phyloP scores from a whole-genome alignment of 1,140 invertebrate genomes.

The Drosophila quadrilineata region DNA sequence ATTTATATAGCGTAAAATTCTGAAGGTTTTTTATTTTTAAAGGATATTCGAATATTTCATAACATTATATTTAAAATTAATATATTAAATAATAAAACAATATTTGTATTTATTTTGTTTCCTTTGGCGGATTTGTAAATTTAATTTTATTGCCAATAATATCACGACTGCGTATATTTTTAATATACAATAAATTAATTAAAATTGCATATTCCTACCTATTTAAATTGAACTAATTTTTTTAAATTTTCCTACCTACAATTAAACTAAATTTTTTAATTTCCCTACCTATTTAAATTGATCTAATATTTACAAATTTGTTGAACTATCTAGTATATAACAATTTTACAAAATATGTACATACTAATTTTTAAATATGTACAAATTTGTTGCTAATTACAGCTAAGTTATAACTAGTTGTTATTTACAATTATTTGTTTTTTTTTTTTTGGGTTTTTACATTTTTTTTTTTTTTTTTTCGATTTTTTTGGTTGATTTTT shows the following conservation, averaged over 20 bases:
- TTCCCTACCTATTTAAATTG: constrained; percentile 16
- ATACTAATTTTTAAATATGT: background rate
- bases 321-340: constrained; percentile 23
- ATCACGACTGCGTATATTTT: constrained; percentile 64
- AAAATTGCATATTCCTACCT: constrained; percentile 1
- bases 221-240: constrained; percentile 11
- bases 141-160: constrained; percentile 60
- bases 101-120: background rate
- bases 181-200: constrained; percentile 38
- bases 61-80: background rate
- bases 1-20: too few species aligned
- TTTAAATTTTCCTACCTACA: constrained; percentile 22
- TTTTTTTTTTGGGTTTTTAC: constrained; percentile 16
- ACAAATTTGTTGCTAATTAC: too few species aligned
- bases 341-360: constrained; percentile 22
- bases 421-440: constrained; percentile 46
- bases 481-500: constrained; percentile 10
- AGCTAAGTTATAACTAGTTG: too few species aligned
- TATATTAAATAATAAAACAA: background rate
- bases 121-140: constrained; percentile 30
- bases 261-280: constrained; percentile 29
- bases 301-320: constrained; percentile 44
- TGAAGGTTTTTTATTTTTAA: too few species aligned
- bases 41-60: too few species aligned
- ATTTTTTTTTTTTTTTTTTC: constrained; percentile 10